Evolutionary conservation across 2,888 invertebrate species (phyloP), one percentile per base, ranked within the genome.

Genomic region (Mayetiola destructor): DNA sequence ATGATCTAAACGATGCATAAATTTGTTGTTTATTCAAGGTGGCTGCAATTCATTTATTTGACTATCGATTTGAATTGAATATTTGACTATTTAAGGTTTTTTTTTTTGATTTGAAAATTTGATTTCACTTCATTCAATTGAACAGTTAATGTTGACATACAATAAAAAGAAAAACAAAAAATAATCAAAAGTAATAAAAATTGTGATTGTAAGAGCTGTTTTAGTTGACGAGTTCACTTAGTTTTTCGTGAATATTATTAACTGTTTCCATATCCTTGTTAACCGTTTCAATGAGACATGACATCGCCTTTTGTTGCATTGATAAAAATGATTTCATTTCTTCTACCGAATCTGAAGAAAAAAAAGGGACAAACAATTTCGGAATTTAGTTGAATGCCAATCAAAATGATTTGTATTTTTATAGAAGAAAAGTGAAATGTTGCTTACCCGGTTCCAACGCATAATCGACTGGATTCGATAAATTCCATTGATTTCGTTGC

Each of bases 241-340:
- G 80, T 30, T 85, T 88, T 59, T 84, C 84, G n/a, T 82, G 78
- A 60, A 91, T 88, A 32, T 82, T 80, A 67, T 85, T 82, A 59
- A 93, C 74, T 27, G 87, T 83, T 56, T 84, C 80, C 60, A 87
- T 69, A 69, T 94, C 93, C 56, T 81, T 79, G 62, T 87, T 85
- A 29, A 91, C 83, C 0, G 90, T 88, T 58, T 84, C 82, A 60
- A 92, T 81, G 20, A 95, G 75, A 65, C 91, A 88, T 29, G 85
- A 80, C 76, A 95, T 86, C 0, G 93, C 93, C 60, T 84, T 84
- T 68, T 95, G 94, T 66, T 95, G 88, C 75, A 91, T 81, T 53
- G 80, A 77, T 58, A 95, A 72, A 71, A 91, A 89, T 74, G 89
- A 78, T 62, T 80, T 81, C 67, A 84, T 77, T 66, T 84, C 83